A percentile compares a stretch with the other conserved stretches of the same genome.
Conservation (phyloP, 2,113 vertebrate genomes). For the Orthonyx spaldingii region DNA sequence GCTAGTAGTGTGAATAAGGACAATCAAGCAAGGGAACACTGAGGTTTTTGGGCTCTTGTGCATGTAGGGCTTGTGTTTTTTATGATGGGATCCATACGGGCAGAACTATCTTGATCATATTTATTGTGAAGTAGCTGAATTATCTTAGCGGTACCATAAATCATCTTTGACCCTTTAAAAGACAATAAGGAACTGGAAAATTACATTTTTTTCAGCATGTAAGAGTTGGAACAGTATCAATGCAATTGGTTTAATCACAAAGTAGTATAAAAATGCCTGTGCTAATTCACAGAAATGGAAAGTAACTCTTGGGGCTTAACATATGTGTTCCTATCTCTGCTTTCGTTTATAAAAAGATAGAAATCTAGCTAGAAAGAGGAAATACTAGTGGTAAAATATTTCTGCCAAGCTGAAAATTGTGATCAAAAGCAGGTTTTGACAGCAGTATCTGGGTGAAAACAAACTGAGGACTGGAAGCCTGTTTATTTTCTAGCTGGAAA, state of each 20-base stretch:
- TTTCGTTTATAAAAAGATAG: neutral
- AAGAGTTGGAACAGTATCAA: neutral
- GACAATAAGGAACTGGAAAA: neutral
- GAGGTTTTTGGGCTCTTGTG: neutral
- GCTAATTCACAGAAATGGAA: neutral
- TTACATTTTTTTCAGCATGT: neutral
- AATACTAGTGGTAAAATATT: neutral
- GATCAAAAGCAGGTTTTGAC: neutral
- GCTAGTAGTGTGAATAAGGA: neutral
- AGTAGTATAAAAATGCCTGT: neutral
- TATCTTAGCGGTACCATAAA: neutral
- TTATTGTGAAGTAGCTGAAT: neutral
- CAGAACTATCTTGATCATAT: neutral
- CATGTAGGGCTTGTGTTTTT: neutral
- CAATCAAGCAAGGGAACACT: neutral
- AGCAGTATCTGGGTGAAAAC: neutral
- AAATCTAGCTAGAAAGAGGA: neutral
- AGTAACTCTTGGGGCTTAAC: neutral
- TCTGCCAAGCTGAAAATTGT: neutral
- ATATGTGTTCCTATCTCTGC: neutral
- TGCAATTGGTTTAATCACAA: neutral
- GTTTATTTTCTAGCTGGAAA: neutral
- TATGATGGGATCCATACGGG: neutral
- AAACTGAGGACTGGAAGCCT: neutral
- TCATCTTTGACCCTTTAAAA: neutral